Percentiles rank a stretch among this genome's conserved stretches.
Conservation (phyloP, 2,888 invertebrate genomes). For the Nomada hirtipes region DNA sequence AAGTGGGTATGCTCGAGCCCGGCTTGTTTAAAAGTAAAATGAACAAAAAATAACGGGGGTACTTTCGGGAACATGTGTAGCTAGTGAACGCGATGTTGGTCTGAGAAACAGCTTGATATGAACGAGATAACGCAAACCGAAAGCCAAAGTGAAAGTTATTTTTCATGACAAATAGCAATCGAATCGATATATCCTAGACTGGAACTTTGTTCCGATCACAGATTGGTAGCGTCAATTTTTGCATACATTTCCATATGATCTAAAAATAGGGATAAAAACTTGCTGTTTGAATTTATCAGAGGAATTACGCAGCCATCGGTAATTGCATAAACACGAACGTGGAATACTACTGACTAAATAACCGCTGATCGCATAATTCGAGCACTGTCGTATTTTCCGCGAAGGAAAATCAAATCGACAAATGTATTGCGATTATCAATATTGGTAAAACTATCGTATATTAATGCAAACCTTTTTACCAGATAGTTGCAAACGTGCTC, state of each 20-base stretch:
- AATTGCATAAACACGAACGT: neutral
- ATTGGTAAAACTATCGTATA: too few relatives aligned
- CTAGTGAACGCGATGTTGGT: conserved; percentile 30
- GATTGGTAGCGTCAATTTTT: neutral
- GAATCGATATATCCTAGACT: conserved; percentile 25
- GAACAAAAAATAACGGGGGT: conserved; percentile 3
- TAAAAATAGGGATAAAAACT: neutral
- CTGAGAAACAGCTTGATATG: conserved; percentile 21
- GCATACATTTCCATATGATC: neutral
- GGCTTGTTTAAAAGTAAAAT: conserved; percentile 3
- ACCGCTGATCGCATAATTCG: neutral
- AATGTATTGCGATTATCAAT: too few relatives aligned
- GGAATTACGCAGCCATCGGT: neutral
- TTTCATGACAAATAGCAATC: conserved; percentile 12
- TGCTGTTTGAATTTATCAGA: neutral
- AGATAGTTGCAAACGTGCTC: conserved; percentile 4
- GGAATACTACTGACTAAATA: neutral
- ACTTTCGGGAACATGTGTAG: conserved; percentile 39
- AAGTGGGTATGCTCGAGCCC: neutral
- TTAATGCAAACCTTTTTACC: neutral
- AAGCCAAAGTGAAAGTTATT: conserved; percentile 59
- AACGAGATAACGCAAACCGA: conserved; percentile 44
- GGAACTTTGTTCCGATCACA: neutral
- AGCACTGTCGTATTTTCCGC: neutral
- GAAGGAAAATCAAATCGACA: neutral